Base-by-base conservation (phyloP, 1,140 invertebrate species). In the Lordiphosa collinella region DNA sequence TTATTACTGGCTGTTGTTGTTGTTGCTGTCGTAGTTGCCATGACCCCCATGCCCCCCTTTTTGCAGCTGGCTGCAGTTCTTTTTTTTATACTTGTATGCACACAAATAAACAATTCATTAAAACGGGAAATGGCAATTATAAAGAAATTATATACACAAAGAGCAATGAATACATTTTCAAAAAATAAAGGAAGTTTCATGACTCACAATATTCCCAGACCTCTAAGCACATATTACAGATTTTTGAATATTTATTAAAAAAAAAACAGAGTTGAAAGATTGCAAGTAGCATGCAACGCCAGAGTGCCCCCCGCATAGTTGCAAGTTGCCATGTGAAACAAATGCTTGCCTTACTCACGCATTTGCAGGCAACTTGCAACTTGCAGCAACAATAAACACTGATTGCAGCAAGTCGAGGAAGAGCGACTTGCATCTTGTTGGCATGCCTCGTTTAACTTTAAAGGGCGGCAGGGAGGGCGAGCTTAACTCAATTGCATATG, bases 81-180 rank as follows among this genome's bases (percentile, higher is more conserved):
- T 18, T 11, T 38, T 37, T 14, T 51, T 32, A 1, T 22, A 47
- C 38, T 57, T 50, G 25, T 59, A 43, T 63, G 47, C 10, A 13
- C 29, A 44, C 41, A 44, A 44, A 44, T 44, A 44, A 69, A 69
- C 65, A 69, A 69, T 69, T 69, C 65, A 69, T 69, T 64, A 69
- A 69, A 69, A 69, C 65, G 65, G 65, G 65, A 69, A 69, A 69
- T 50, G 65, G 65, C 65, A 69, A 69, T 68, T 68, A 68, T 44
- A 44, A 29, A 44, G 41, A 44, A 44, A 44, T 44, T 44, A 44
- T 44, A 44, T 12, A 44, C 41, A 44, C 25, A 44, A 44, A 29
- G 41, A 18, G 41, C 41, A 44, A 44, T 44, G 41, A 22, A 44
- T 44, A 22, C 12, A 44, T 44, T 44, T 44, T 13, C 2, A 5